phyloP scores from a whole-genome alignment of 1,140 invertebrate species.

The Drosophila prosaltans region DNA sequence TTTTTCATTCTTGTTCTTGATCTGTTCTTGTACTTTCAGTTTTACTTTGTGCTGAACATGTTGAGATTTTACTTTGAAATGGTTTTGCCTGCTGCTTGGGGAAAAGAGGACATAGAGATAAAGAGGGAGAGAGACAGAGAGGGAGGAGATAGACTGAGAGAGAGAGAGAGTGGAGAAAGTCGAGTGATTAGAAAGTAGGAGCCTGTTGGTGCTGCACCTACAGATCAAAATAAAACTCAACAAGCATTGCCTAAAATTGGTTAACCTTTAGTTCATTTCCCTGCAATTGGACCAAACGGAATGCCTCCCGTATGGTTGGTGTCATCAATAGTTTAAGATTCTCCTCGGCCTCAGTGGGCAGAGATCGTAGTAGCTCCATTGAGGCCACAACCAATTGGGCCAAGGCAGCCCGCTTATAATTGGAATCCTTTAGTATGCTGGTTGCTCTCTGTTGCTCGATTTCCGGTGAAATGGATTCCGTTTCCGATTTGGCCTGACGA shows the following conservation, averaged over 20 bases:
- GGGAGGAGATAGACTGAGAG: constrained; percentile 26
- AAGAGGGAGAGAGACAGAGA: constrained; percentile 17
- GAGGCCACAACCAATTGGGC: constrained; percentile 81
- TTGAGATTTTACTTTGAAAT: constrained; percentile 82
- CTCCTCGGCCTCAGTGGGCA: constrained; percentile 77
- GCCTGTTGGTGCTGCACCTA: constrained; percentile 63
- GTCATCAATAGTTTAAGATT: constrained; percentile 81
- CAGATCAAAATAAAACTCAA: constrained; percentile 83
- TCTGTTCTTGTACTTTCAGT: constrained; percentile 62
- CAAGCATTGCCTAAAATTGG: constrained; percentile 83
- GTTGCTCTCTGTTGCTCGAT: constrained; percentile 89
- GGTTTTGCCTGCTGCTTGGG: constrained; percentile 61
- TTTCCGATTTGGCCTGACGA: constrained; percentile 84
- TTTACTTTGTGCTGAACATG: constrained; percentile 67
- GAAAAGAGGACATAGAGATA: constrained; percentile 25
- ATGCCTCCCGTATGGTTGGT: constrained; percentile 81
- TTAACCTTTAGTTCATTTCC: constrained; percentile 82
- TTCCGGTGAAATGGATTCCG: constrained; percentile 87
- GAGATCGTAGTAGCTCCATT: constrained; percentile 76
- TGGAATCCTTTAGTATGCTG: constrained; percentile 89
- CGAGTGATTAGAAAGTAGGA: constrained; percentile 42
- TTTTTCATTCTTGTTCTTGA: constrained; percentile 24
- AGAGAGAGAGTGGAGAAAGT: constrained; percentile 3
- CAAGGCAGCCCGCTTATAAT: constrained; percentile 78
- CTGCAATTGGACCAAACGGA: constrained; percentile 81